A percentile compares a stretch with the other conserved stretches of the same genome.
Evolutionary conservation across 2,113 vertebrate genomes (phyloP).

Genomic region (Rhynchopsitta pachyrhyncha): DNA sequence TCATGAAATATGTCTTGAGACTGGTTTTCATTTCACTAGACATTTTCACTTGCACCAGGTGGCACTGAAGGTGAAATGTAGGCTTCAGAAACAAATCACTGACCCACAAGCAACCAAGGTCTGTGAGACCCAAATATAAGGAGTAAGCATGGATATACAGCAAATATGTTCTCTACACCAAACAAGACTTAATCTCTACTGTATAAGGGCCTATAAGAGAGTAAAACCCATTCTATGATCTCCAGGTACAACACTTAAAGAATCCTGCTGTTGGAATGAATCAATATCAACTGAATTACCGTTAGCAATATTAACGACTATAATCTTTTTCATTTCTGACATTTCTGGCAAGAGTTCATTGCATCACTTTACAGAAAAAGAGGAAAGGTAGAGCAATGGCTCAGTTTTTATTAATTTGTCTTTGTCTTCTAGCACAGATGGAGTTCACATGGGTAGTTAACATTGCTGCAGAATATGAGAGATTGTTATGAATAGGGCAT

Average conservation of each 20-base stretch:
- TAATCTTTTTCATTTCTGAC: not conserved
- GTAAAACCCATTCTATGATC: rapidly evolving
- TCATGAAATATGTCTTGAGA: not conserved
- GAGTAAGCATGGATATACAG: rapidly evolving
- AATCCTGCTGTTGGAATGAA: not conserved
- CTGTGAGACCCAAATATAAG: not conserved
- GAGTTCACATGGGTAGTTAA: conserved; percentile 56
- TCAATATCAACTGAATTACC: not conserved
- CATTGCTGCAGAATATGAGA: conserved; percentile 45
- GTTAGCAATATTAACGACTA: not conserved
- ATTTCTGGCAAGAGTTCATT: conserved; percentile 23
- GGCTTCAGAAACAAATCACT: not conserved
- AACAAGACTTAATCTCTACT: not conserved
- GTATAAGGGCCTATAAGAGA: not conserved
- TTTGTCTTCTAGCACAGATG: conserved; percentile 43
- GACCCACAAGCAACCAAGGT: not conserved
- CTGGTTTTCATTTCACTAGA: not conserved
- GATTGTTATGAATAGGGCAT: conserved; percentile 60
- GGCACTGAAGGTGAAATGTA: not conserved
- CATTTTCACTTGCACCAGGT: not conserved
- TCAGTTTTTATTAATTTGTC: not conserved
- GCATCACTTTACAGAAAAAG: conserved; percentile 27
- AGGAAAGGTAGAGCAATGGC: not conserved
- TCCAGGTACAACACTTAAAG: not conserved
- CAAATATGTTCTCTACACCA: not conserved